Conservation (phyloP, 2,888 invertebrate genomes). For the Mythimna loreyi region DNA sequence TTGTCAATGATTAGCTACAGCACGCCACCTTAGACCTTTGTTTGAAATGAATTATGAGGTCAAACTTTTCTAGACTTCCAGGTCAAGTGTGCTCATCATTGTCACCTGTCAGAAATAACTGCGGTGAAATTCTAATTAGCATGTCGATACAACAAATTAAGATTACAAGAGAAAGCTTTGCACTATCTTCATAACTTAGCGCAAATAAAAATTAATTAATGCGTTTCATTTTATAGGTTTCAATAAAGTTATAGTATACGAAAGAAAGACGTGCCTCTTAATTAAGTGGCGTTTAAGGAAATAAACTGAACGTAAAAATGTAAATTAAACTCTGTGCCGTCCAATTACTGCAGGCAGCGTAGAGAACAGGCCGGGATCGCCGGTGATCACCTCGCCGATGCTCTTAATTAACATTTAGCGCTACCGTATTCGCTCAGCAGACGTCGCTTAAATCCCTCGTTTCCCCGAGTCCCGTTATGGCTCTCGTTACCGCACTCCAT, state of each 20-base stretch:
- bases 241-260: constrained; percentile 66
- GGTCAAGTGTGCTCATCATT: constrained; percentile 75
- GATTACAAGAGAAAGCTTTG: constrained; percentile 77
- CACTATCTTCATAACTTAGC: constrained; percentile 61
- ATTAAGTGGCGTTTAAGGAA: constrained; percentile 74
- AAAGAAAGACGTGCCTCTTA: constrained; percentile 67
- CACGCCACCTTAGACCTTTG: constrained; percentile 56
- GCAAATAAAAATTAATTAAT: constrained; percentile 61
- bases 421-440: constrained; percentile 80
- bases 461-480: constrained; percentile 82
- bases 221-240: constrained; percentile 62
- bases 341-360: constrained; percentile 80
- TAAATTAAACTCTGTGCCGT: constrained; percentile 76
- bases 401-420: constrained; percentile 87
- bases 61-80: constrained; percentile 75
- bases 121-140: constrained; percentile 80
- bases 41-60: constrained; percentile 60
- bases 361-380: constrained; percentile 70
- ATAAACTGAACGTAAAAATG: constrained; percentile 75
- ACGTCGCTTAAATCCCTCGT: constrained; percentile 74
- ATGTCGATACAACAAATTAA: constrained; percentile 71
- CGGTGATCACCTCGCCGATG: constrained; percentile 83
- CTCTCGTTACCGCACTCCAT: constrained; percentile 79
- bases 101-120: constrained; percentile 74
- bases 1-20: constrained; percentile 32